phyloP scores from a whole-genome alignment of 2,113 vertebrate species.

The Oryctolagus cuniculus region mOryCun1.1 NC_091432.1:107646001-107646500 shows the following conservation, averaged over 20 bases:
- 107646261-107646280: neutral
- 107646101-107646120: neutral
- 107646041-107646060: too few relatives aligned
- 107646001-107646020: neutral
- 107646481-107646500: slow-evolving; percentile 90
- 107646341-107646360: slow-evolving; percentile 24
- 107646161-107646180: neutral
- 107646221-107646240: neutral
- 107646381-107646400: slow-evolving; percentile 56
- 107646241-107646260: accelerated
- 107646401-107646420: neutral
- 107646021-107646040: neutral
- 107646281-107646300: neutral
- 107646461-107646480: slow-evolving; percentile 83
- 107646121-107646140: accelerated
- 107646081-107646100: neutral
- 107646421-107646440: accelerated
- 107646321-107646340: neutral
- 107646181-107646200: neutral
- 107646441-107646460: slow-evolving; percentile 14
- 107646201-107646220: neutral
- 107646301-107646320: slow-evolving; percentile 14
- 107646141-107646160: neutral
- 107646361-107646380: slow-evolving; percentile 15
- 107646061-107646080: neutral